Conservation (phyloP, 2,888 invertebrate genomes). For the Platycnemis pennipes region DNA sequence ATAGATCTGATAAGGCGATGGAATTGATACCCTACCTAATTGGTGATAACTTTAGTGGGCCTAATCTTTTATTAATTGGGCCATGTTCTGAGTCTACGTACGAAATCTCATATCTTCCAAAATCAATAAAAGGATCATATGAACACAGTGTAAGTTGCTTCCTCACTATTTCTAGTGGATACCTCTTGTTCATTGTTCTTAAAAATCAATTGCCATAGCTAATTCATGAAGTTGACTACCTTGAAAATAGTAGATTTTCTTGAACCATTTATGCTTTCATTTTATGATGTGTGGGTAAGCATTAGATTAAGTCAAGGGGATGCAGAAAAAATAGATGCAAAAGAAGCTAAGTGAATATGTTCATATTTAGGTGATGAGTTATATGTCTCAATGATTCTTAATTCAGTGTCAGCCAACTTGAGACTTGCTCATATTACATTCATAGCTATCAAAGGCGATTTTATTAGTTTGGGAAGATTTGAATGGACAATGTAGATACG, state of each 20-base stretch:
- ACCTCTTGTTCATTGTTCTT: too few species aligned
- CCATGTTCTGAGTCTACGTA: slow-evolving; percentile 33
- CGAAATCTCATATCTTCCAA: not conserved
- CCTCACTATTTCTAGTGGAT: not conserved
- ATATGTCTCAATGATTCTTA: too few species aligned
- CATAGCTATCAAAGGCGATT: too few species aligned
- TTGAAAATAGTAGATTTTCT: not conserved
- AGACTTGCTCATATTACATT: too few species aligned
- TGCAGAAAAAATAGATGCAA: not conserved
- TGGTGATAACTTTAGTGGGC: slow-evolving; percentile 2
- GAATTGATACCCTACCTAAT: not conserved
- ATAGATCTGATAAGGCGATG: not conserved
- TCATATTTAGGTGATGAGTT: too few species aligned
- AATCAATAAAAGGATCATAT: not conserved
- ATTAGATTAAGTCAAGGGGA: too few species aligned
- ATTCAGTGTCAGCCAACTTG: too few species aligned
- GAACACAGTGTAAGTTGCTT: slow-evolving; percentile 23
- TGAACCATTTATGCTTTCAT: too few species aligned
- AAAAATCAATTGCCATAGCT: too few species aligned
- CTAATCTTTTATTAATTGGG: slow-evolving; percentile 29
- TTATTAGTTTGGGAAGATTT: too few species aligned
- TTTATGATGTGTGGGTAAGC: not conserved
- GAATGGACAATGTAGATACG: too few species aligned
- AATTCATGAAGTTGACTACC: not conserved
- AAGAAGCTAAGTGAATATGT: too few species aligned